Evolutionary conservation across 2,888 invertebrate species (phyloP), one percentile per base, ranked within the genome.

Genomic region (Plutella xylostella): DNA sequence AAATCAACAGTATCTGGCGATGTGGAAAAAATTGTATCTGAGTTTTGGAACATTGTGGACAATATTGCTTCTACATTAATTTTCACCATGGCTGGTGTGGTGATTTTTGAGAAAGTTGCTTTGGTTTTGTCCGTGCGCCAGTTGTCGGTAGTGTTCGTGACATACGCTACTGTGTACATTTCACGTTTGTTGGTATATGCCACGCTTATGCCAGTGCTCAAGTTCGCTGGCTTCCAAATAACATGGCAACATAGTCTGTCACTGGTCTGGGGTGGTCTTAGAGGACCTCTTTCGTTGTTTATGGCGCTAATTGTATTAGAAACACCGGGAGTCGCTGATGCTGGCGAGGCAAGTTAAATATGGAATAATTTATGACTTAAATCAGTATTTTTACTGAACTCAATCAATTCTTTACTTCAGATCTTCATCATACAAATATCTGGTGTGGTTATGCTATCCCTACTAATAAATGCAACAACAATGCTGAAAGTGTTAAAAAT

Each of bases 191-290:
- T 86, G 46, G 85, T 87, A 45, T 83, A 87, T 49, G 60, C 72
- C 0, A 55, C 74, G 1, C 74, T 88, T 64, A 83, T 79, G 40
- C 88, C 87, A 0, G 45, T 87, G 0, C 64, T 88, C 19, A 70
- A 68, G 18, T 75, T 69, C 12, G 65, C 87, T 2, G 88, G 88
- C 0, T 88, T 88, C 52, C 87, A 87, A 0, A 71, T 89, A 61
- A 69, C 80, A 0, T 87, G 88, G 87, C 78, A 84, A 51, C 83
- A 86, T 46, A 82, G 80, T 47, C 62, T 86, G 54, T 85, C 89
- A 3, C 83, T 87, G 55, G 85, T 86, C 3, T 89, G 89, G 88
- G 87, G 88, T 15, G 89, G 88, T 0, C 61, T 89, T 1, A 64
- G 88, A 19, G 89, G 89, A 0, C 87, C 88, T 0, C 70, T 89